A percentile compares a stretch with the other conserved stretches of the same genome.
phyloP scores from a whole-genome alignment of 2,888 invertebrate genomes.

The Brachyptera risi region DNA sequence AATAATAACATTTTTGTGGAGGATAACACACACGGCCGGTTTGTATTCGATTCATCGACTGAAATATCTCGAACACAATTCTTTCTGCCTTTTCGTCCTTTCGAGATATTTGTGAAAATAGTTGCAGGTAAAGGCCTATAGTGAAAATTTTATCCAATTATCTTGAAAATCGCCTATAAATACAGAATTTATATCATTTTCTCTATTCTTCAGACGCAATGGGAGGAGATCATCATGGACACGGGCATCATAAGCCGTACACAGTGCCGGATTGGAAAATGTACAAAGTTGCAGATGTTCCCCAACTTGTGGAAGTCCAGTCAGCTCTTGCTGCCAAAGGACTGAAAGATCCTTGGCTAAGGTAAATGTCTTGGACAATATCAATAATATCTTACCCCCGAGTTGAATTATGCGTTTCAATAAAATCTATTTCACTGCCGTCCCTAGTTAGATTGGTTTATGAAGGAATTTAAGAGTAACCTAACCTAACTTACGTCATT shows the following conservation, averaged over 20 bases:
- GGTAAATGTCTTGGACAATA: conserved; percentile 47
- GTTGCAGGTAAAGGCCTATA: no score
- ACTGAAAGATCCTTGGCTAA: conserved; percentile 81
- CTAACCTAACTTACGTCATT: background rate
- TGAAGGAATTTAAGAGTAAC: no score
- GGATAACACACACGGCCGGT: no score
- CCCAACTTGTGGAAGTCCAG: conserved; percentile 60
- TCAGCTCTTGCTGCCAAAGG: conserved; percentile 64
- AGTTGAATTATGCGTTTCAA: background rate
- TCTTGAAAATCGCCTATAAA: no score
- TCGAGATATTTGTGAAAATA: no score
- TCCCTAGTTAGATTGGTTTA: no score
- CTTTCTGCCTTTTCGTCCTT: no score
- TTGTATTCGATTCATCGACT: no score
- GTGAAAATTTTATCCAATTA: no score
- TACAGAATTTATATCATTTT: background rate
- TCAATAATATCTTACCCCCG: no score
- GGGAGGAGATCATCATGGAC: conserved; percentile 53
- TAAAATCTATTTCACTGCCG: background rate
- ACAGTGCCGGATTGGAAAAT: conserved; percentile 66
- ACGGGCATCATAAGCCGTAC: conserved; percentile 54
- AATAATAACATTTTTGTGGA: no score
- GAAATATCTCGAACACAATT: no score
- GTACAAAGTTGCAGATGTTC: conserved; percentile 68
- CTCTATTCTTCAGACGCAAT: conserved; percentile 40